Evolutionary conservation across 2,113 vertebrate genomes (phyloP).

Genomic region (Chionis minor): DNA sequence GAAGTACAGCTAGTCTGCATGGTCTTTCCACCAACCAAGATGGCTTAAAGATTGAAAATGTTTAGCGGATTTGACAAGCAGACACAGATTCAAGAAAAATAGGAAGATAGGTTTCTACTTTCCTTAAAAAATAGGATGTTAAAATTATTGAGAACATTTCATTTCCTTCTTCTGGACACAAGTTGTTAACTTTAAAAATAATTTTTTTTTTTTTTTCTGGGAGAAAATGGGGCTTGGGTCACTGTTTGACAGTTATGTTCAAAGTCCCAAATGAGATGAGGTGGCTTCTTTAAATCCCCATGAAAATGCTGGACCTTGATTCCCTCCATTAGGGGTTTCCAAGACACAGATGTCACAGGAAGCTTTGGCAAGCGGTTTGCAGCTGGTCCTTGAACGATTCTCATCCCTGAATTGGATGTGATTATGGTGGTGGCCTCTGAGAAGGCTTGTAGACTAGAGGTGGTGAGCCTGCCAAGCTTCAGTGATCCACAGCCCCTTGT

Average conservation of each 20-base stretch:
- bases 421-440: background rate
- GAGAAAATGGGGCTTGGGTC: background rate
- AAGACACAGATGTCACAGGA: background rate
- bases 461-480: no score
- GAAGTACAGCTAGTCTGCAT: background rate
- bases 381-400: fast-evolving
- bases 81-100: background rate
- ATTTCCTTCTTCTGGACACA: background rate
- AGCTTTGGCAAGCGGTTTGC: background rate
- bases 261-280: background rate
- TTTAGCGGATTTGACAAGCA: background rate
- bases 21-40: background rate
- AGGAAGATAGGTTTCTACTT: background rate
- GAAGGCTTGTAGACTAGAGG: background rate
- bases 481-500: background rate
- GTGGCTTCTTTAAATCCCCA: background rate
- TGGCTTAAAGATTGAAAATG: background rate
- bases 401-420: background rate
- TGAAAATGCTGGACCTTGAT: background rate
- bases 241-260: background rate
- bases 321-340: background rate
- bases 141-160: background rate
- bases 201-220: background rate
- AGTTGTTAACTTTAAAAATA: background rate
- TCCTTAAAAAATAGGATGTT: background rate